These are phyloP conservation scores for Gastracanthus pulcherrimus DNA, from an alignment of 2,888 invertebrate species.

Conservation along the genomic window DNA sequence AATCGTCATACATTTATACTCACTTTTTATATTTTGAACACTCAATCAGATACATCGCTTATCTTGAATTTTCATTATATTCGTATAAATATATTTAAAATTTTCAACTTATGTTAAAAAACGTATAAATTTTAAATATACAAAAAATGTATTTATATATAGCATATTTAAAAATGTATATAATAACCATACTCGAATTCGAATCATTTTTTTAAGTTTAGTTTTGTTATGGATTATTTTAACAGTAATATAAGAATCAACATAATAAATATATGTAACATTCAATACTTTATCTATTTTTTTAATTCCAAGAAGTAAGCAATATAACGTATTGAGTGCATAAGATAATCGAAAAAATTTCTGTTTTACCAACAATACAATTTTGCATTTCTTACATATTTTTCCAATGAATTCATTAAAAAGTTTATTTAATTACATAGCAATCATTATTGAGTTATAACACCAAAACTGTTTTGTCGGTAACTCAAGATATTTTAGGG, in stretches of 20 bases:
- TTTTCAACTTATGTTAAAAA: conserved; percentile 35
- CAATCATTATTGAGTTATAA: neutral
- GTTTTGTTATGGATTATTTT: neutral
- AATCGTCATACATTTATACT: conserved; percentile 3
- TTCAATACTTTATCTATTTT: conserved; percentile 12
- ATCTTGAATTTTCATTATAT: conserved; percentile 14
- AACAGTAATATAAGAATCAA: conserved; percentile 16
- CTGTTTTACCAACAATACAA: neutral
- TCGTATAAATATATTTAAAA: conserved; percentile 40
- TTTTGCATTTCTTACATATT: neutral
- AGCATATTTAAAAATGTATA: neutral
- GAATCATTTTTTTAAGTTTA: neutral
- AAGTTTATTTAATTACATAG: neutral
- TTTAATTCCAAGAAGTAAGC: conserved; percentile 10
- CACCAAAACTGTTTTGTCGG: neutral
- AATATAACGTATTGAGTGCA: conserved; percentile 13
- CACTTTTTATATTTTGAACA: neutral
- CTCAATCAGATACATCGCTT: conserved; percentile 22
- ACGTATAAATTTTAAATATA: conserved; percentile 40
- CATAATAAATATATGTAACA: conserved; percentile 27
- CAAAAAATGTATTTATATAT: conserved; percentile 27
- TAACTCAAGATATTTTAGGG: neutral
- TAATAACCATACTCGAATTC: neutral
- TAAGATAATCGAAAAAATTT: conserved; percentile 2
- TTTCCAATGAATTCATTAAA: neutral